These are phyloP conservation scores for Platichthys flesus DNA, from an alignment of 2,113 vertebrate species.

Conservation along the genomic window DNA sequence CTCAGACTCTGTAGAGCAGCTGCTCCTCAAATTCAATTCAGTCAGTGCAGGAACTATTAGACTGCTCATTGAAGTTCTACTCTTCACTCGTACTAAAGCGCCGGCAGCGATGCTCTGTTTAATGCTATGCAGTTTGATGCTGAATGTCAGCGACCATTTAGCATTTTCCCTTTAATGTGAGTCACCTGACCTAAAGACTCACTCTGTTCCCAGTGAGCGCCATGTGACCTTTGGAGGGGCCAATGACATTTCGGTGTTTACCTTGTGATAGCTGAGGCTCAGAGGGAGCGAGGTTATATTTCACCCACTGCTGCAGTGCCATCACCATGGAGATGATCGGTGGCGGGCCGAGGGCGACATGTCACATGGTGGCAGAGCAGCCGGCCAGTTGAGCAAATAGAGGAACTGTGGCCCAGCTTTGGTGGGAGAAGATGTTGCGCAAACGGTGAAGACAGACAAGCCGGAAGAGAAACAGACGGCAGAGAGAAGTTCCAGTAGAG, in stretches of 20 bases:
- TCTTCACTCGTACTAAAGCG: neutral
- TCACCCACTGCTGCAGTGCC: conserved; percentile 19
- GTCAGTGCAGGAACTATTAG: neutral
- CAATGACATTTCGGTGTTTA: conserved; percentile 62
- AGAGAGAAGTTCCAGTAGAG: conserved; percentile 35
- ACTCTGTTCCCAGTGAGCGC: conserved; percentile 3
- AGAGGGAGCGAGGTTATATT: conserved; percentile 39
- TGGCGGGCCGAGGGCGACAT: conserved; percentile 19
- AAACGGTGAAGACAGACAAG: conserved; percentile 33
- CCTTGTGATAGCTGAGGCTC: conserved; percentile 41
- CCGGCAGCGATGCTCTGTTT: conserved; percentile 3
- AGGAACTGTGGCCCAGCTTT: conserved; percentile 50
- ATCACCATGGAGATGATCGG: conserved; percentile 29
- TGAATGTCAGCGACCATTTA: conserved; percentile 42
- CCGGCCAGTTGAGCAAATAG: conserved; percentile 29
- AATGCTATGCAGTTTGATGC: conserved; percentile 35
- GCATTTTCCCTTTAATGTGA: conserved; percentile 35
- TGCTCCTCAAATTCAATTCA: neutral
- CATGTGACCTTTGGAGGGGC: conserved; percentile 35
- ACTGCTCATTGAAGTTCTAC: neutral
- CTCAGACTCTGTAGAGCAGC: neutral
- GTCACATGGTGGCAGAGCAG: conserved; percentile 38
- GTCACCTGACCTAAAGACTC: conserved; percentile 24
- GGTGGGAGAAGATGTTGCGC: conserved; percentile 34
- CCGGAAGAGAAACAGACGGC: conserved; percentile 27